A percentile compares a stretch with the other conserved stretches of the same genome.
Conservation (phyloP, 2,797 vertebrate species). For the Ara ararauna region DNA sequence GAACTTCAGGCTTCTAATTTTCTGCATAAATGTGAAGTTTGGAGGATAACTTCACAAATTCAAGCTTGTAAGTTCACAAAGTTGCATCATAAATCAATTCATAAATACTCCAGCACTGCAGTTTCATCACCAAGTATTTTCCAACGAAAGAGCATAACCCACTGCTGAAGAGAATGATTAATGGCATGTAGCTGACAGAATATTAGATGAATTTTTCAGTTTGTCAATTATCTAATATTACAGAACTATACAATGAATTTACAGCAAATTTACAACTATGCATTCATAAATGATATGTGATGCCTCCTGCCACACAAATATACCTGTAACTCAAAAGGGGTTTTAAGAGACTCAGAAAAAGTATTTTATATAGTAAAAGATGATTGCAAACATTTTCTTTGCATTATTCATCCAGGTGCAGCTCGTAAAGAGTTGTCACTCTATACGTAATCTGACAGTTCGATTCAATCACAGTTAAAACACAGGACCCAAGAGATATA, state of each 20-base stretch:
- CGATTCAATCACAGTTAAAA: slow-evolving; percentile 58
- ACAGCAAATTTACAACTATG: not conserved
- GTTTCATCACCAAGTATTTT: not conserved
- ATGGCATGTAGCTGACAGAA: not conserved
- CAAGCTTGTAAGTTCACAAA: not conserved
- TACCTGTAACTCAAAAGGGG: not conserved
- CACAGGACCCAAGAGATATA: slow-evolving; percentile 47
- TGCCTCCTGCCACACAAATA: not conserved
- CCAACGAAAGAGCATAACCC: not conserved
- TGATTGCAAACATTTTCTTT: slow-evolving; percentile 25
- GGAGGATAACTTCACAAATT: not conserved
- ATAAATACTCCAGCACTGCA: not conserved
- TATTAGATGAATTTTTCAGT: not conserved
- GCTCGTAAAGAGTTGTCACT: slow-evolving; percentile 33
- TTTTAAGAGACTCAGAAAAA: not conserved
- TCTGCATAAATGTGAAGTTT: not conserved
- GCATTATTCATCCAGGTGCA: slow-evolving; percentile 49
- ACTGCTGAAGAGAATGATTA: not conserved
- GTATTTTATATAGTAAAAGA: not conserved
- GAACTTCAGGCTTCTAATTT: not conserved
- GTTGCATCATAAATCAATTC: not conserved
- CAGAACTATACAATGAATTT: not conserved
- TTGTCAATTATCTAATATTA: not conserved
- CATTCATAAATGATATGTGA: not conserved
- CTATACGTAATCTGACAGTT: slow-evolving; percentile 50